These are phyloP conservation scores for Microtus ochrogaster DNA, from an alignment of 2,113 vertebrate species.

Conservation along the genomic window DNA sequence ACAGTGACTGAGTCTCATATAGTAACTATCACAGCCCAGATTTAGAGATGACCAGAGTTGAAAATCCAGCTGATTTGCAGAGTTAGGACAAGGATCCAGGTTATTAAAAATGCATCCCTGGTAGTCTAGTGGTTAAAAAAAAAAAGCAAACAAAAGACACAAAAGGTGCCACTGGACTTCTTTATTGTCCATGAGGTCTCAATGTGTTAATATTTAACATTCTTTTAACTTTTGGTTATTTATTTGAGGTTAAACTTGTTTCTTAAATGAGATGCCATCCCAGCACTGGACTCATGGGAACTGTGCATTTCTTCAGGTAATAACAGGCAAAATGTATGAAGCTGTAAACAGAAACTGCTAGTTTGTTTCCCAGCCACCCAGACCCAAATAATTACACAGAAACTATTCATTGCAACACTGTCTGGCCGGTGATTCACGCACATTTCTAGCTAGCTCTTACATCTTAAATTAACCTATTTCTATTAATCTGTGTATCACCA, in stretches of 20 bases:
- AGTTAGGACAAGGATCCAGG: not conserved
- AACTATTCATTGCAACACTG: too few relatives aligned
- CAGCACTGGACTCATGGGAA: slow-evolving; percentile 79
- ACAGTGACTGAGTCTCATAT: not conserved
- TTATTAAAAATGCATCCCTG: too few relatives aligned
- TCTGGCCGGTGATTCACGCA: too few relatives aligned
- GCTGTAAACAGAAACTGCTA: too few relatives aligned
- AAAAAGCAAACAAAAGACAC: too few relatives aligned
- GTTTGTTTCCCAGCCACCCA: too few relatives aligned
- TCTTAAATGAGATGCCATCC: slow-evolving; percentile 74
- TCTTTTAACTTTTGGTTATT: slow-evolving; percentile 67
- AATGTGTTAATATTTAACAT: slow-evolving; percentile 58
- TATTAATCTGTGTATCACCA: too few relatives aligned
- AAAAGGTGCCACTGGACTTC: not conserved
- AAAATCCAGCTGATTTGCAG: not conserved
- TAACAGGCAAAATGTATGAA: slow-evolving; percentile 59
- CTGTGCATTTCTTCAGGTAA: slow-evolving; percentile 81
- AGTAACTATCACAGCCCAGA: not conserved
- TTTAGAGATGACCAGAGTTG: too few relatives aligned
- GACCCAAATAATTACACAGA: too few relatives aligned
- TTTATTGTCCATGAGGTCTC: slow-evolving; percentile 47
- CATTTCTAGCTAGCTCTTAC: too few relatives aligned
- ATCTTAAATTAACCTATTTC: too few relatives aligned
- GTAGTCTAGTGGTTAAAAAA: too few relatives aligned
- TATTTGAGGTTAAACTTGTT: slow-evolving; percentile 73